phyloP scores from a whole-genome alignment of 1,140 invertebrate genomes.

The Pogonognathellus flavescens region DNA sequence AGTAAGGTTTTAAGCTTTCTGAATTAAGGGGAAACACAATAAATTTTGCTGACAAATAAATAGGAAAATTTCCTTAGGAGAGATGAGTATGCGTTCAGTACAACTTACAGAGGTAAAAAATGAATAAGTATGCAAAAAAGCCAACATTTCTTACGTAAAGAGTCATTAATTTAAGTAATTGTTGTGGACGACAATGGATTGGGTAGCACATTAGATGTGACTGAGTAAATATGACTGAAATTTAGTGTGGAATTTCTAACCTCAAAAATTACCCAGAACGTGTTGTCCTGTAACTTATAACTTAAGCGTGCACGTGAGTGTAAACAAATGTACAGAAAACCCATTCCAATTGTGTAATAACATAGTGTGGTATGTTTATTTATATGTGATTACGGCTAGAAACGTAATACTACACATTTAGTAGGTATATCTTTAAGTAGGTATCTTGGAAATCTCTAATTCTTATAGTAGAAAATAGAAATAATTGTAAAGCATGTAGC shows the following conservation, averaged over 20 bases:
- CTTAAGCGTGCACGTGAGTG: background rate
- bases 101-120: no score
- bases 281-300: background rate
- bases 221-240: background rate
- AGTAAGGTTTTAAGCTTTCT: no score
- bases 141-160: background rate
- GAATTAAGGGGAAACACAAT: no score
- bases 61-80: no score
- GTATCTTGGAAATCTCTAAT: no score
- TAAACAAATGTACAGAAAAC: background rate
- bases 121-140: background rate
- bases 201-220: background rate
- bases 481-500: no score
- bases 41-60: no score
- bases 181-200: background rate
- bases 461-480: no score
- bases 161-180: background rate
- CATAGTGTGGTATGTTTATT: background rate
- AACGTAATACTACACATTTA: no score
- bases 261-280: background rate
- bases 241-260: background rate
- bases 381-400: background rate
- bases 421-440: no score
- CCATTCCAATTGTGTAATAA: background rate
- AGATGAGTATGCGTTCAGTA: no score